A percentile compares a stretch with the other conserved stretches of the same genome.
Evolutionary conservation across 2,888 invertebrate species (phyloP).

Genomic region (Ornithoptera alexandrae): DNA sequence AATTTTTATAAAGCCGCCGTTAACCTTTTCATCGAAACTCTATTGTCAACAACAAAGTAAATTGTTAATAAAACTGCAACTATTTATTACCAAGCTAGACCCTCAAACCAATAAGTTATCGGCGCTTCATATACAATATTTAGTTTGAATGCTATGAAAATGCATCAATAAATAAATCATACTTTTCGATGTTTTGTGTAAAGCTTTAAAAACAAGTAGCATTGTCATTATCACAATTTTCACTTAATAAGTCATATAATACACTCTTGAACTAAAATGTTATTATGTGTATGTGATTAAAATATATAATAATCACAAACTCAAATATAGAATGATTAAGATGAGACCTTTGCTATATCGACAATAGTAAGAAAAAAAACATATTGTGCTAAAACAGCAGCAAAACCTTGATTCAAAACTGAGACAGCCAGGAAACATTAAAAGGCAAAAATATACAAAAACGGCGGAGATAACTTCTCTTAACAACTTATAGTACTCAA

Average conservation of each 20-base stretch:
- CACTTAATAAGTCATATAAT: background rate
- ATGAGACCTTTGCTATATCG: background rate
- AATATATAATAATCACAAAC: too few relatives aligned
- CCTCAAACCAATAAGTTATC: background rate
- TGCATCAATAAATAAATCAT: background rate
- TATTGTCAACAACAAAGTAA: too few relatives aligned
- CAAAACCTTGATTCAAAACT: background rate
- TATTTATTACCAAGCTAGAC: background rate
- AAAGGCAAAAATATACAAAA: background rate
- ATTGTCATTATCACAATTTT: background rate
- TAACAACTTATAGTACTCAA: conserved; percentile 32
- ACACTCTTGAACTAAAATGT: too few relatives aligned
- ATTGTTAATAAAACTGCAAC: too few relatives aligned
- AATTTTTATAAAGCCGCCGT: too few relatives aligned
- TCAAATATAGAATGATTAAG: too few relatives aligned
- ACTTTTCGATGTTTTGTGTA: background rate
- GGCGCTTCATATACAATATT: background rate
- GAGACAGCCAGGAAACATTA: background rate
- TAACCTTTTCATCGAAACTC: too few relatives aligned
- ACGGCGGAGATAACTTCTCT: conserved; percentile 33
- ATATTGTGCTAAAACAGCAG: too few relatives aligned
- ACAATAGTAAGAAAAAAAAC: background rate
- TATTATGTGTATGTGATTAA: too few relatives aligned
- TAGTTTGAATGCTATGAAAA: background rate
- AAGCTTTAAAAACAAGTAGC: background rate